A percentile compares a stretch with the other conserved stretches of the same genome.
Conservation (phyloP, 2,888 invertebrate species). For the Volucella inanis region DNA sequence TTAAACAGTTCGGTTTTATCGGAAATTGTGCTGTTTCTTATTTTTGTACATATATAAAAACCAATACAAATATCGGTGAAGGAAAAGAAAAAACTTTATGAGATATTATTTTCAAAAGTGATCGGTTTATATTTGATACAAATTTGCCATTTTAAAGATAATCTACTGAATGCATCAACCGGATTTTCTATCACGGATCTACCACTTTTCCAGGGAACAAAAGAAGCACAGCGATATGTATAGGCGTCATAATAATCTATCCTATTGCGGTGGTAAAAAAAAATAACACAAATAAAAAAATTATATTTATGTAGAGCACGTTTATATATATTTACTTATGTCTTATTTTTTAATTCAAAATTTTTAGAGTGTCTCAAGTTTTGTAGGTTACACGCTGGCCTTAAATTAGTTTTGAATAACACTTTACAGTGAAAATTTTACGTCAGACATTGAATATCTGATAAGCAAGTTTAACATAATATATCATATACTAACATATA, state of each 20-base stretch:
- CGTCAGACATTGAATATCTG: neutral
- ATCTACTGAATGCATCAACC: constrained; percentile 68
- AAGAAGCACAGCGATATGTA: constrained; percentile 79
- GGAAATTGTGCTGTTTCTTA: neutral
- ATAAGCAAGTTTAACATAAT: neutral
- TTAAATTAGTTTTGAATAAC: too few relatives aligned
- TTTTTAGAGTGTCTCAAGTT: too few relatives aligned
- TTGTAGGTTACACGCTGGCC: too few relatives aligned
- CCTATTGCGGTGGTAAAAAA: constrained; percentile 83
- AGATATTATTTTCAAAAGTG: neutral
- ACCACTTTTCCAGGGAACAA: constrained; percentile 70
- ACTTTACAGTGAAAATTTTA: too few relatives aligned
- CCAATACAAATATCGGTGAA: neutral
- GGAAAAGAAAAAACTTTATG: neutral
- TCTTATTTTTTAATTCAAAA: too few relatives aligned
- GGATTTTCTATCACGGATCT: constrained; percentile 66
- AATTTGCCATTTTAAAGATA: constrained; percentile 25
- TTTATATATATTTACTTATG: too few relatives aligned
- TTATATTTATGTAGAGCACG: neutral
- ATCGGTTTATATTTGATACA: neutral
- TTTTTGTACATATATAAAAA: neutral
- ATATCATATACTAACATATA: neutral
- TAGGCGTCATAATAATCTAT: constrained; percentile 82
- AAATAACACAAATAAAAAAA: constrained; percentile 1
- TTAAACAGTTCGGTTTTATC: neutral